Conservation (phyloP, 2,797 vertebrate genomes). For the Eurystomus glaucurus region DNA sequence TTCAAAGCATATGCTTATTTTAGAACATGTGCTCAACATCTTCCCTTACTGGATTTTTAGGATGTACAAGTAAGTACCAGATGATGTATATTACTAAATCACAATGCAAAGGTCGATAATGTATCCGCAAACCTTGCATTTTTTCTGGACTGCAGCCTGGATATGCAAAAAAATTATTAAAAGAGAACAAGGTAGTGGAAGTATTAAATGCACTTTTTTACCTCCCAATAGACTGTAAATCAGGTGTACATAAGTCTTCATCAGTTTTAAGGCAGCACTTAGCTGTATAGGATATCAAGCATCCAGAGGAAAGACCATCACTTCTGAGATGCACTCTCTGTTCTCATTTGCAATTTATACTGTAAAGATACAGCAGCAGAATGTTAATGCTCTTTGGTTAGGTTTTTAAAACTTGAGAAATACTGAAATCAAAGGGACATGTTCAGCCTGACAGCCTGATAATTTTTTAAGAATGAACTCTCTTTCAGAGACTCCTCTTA, state of each 20-base stretch:
- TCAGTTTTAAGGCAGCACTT: slow-evolving; percentile 17
- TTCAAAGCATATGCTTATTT: slow-evolving; percentile 27
- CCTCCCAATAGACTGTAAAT: slow-evolving; percentile 20
- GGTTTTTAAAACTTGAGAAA: background rate
- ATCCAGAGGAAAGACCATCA: slow-evolving; percentile 2
- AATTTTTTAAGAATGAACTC: background rate
- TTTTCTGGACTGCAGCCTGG: slow-evolving; percentile 22
- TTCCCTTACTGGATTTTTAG: background rate
- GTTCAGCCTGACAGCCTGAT: background rate
- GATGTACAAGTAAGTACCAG: background rate
- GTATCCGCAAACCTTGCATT: slow-evolving; percentile 12
- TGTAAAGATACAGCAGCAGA: background rate
- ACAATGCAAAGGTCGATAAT: background rate
- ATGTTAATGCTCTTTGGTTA: background rate
- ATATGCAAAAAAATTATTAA: background rate
- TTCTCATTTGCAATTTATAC: slow-evolving; percentile 25
- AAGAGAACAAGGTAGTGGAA: background rate
- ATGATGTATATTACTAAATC: slow-evolving; percentile 32
- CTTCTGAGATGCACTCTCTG: background rate
- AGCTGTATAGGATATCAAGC: background rate
- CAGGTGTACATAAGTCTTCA: background rate
- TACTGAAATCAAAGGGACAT: background rate
- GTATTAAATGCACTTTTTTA: background rate
- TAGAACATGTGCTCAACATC: background rate
- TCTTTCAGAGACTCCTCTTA: background rate